Percentiles rank a stretch among this genome's conserved stretches.
phyloP scores from a whole-genome alignment of 2,888 invertebrate genomes.

The Alitta virens region DNA sequence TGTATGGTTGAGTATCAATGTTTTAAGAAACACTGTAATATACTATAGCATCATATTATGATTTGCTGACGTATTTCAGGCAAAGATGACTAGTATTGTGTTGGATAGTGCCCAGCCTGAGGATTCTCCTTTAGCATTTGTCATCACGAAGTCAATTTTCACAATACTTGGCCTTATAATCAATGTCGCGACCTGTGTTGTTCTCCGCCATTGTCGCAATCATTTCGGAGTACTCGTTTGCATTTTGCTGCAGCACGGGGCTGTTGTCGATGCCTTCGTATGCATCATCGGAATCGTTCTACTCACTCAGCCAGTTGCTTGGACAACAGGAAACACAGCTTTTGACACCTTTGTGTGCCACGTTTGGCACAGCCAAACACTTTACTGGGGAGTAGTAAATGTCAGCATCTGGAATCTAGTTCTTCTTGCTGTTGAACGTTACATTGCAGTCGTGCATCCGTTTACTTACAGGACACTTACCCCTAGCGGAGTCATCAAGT shows the following conservation, averaged over 20 bases:
- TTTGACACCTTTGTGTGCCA: neutral
- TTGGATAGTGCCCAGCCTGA: too few species aligned
- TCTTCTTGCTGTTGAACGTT: neutral
- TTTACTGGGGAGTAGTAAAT: neutral
- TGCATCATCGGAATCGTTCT: neutral
- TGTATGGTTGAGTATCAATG: too few species aligned
- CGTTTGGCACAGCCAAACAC: neutral
- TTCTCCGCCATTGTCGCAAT: too few species aligned
- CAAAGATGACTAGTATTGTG: too few species aligned
- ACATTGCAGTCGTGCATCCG: neutral
- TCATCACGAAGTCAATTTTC: too few species aligned
- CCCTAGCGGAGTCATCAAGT: too few species aligned
- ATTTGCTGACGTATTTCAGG: too few species aligned
- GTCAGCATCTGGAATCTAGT: neutral
- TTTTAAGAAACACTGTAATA: too few species aligned
- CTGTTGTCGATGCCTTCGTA: neutral
- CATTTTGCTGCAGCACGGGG: neutral
- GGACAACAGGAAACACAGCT: neutral
- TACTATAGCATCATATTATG: too few species aligned
- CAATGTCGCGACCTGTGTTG: too few species aligned
- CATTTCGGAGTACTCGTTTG: neutral
- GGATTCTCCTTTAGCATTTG: too few species aligned
- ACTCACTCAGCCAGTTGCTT: neutral
- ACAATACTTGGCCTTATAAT: too few species aligned
- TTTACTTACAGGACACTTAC: neutral